A percentile compares a stretch with the other conserved stretches of the same genome.
Conservation (phyloP, 2,888 invertebrate species). For the Crepidodera aurea region DNA sequence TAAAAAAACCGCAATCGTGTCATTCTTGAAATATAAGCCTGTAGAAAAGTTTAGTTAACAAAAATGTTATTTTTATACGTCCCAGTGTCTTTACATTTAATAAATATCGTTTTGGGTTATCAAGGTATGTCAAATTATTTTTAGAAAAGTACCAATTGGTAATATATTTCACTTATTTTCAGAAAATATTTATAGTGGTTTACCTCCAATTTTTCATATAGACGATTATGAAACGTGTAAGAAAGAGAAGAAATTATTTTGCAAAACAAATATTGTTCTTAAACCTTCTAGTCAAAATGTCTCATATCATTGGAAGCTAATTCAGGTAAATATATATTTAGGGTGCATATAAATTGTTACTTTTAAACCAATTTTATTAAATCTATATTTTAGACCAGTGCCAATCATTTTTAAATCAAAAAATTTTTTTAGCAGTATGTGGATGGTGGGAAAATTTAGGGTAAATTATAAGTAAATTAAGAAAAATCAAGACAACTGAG, state of each 20-base stretch:
- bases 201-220: constrained; percentile 46
- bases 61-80: neutral
- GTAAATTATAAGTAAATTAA: no score
- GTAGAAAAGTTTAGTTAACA: neutral
- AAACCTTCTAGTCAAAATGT: constrained; percentile 33
- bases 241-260: constrained; percentile 37
- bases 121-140: no score
- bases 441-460: no score
- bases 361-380: no score
- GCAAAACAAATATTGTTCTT: constrained; percentile 38
- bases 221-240: constrained; percentile 42
- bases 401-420: no score
- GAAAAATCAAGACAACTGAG: no score
- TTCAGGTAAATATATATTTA: constrained; percentile 22
- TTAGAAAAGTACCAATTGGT: no score
- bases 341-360: no score
- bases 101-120: neutral
- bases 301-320: constrained; percentile 41
- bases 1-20: neutral
- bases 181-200: constrained; percentile 17
- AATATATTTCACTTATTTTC: neutral
- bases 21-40: neutral
- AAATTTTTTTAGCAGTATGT: no score
- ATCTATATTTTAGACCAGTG: no score
- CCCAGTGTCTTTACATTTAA: neutral